Evolutionary conservation across 2,797 vertebrate genomes (phyloP).

Genomic region (Rhinichthys osculus): DNA sequence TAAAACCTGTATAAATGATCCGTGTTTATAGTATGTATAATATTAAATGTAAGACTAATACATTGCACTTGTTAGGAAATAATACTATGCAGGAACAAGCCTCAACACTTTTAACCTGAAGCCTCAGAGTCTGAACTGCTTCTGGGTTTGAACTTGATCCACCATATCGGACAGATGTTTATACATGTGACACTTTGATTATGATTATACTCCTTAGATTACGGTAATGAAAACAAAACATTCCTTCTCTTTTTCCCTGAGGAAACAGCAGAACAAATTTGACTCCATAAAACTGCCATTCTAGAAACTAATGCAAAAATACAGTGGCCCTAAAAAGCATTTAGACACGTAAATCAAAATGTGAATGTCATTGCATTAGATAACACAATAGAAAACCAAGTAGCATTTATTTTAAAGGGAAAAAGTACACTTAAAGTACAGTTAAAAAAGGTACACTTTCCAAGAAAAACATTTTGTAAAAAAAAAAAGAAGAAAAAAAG

Average conservation of each 20-base stretch:
- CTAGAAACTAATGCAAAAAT: conserved; percentile 36
- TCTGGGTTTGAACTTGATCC: conserved; percentile 39
- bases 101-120: conserved; percentile 16
- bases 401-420: not conserved
- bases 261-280: conserved; percentile 66
- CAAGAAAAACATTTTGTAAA: not conserved
- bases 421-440: not conserved
- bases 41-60: conserved; percentile 4
- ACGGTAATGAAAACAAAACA: conserved; percentile 60
- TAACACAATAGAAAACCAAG: not conserved
- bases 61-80: conserved; percentile 2
- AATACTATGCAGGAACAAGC: conserved; percentile 12
- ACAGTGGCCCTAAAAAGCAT: conserved; percentile 17
- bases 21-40: not conserved
- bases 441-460: not conserved
- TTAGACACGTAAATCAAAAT: not conserved
- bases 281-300: conserved; percentile 60
- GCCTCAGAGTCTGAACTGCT: conserved; percentile 17
- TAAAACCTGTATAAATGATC: not conserved
- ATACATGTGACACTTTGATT: conserved; percentile 60
- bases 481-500: not conserved
- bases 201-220: conserved; percentile 58
- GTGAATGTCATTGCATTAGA: conserved; percentile 17
- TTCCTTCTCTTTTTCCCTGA: conserved; percentile 61
- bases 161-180: conserved; percentile 53